A percentile compares a stretch with the other conserved stretches of the same genome.
Evolutionary conservation across 1,140 invertebrate genomes (phyloP).

Genomic region (Magallana ariakensis): DNA sequence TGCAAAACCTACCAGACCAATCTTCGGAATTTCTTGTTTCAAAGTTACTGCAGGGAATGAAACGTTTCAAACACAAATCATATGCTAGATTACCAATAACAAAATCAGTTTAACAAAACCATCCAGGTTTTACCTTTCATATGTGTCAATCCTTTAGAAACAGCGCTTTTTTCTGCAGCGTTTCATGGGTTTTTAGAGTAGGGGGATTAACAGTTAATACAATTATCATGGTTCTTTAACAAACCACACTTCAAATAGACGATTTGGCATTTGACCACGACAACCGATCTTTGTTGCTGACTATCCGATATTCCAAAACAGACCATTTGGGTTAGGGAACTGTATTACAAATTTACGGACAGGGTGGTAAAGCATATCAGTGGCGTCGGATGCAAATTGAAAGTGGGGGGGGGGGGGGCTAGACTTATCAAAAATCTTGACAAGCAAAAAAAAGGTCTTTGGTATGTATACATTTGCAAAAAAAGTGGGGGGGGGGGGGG

Average conservation of each 20-base stretch:
- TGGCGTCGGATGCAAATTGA: no score
- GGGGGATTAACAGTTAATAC: slow-evolving; percentile 5
- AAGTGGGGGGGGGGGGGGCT: no score
- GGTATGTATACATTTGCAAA: no score
- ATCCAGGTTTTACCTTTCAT: neutral
- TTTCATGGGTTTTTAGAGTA: neutral
- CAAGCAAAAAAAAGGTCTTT: no score
- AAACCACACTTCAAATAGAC: neutral
- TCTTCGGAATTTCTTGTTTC: no score
- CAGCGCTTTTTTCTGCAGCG: no score
- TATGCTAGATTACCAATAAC: no score
- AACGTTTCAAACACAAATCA: no score
- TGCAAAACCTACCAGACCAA: no score
- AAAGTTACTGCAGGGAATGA: no score
- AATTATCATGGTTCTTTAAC: neutral
- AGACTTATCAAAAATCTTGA: no score
- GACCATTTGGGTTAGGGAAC: slow-evolving; percentile 6
- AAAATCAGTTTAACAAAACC: neutral
- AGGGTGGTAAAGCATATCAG: slow-evolving; percentile 4
- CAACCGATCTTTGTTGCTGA: neutral
- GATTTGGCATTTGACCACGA: neutral
- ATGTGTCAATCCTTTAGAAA: neutral
- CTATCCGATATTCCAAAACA: neutral
- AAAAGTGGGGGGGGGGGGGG: no score
- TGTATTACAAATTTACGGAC: neutral